Base-by-base conservation (phyloP, 2,888 invertebrate species). In the Melanostoma scalare region DNA sequence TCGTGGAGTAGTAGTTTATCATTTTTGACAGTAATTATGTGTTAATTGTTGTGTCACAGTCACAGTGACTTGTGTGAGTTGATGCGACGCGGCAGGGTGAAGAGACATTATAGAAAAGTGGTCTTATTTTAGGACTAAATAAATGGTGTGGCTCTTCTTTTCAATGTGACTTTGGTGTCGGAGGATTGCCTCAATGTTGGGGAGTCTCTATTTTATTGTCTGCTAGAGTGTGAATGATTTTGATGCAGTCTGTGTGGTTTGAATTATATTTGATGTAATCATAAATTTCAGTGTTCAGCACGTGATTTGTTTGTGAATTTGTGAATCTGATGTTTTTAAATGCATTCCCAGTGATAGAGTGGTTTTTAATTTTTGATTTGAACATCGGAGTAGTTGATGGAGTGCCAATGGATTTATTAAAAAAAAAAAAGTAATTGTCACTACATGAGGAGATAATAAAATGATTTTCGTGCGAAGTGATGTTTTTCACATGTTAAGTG, bases 21-120 rank as follows among this genome's bases (percentile, higher is more conserved):
- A 84, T 78, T 84, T 77, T 50, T 74, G 82, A 84, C 82, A 78
- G 74, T 84, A 74, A 84, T 78, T 78, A 78, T 84, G 82, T 84
- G 82, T 78, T 84, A 84, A 84, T 84, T 84, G 78, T 74, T 73
- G 73, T 84, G 82, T 84, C 78, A 58, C 42, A 73, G 77, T 63
- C 31, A 46, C 44, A 55, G 61, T 38, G 42, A 31, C 53, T 56
- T 58, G 46, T 52, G 33, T 58, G 65, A 48, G 67, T 42, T 36
- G 35, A 20, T 20, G 20, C 20, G 44, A 48, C 10, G n/a, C 33
- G 44, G 52, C 4, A 35, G 53, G 33, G 9, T 2, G 4, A 53
- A 10, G 55, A n/a, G 65, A 67, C 67, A 72, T 67, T 55, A 46
- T 36, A 36, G 60, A 53, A 44, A 48, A 61, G 48, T 78, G 38